Percentiles rank a stretch among this genome's conserved stretches.
These are phyloP conservation scores for Burhinus bistriatus DNA, from an alignment of 2,113 vertebrate genomes.

Conservation along the genomic window DNA sequence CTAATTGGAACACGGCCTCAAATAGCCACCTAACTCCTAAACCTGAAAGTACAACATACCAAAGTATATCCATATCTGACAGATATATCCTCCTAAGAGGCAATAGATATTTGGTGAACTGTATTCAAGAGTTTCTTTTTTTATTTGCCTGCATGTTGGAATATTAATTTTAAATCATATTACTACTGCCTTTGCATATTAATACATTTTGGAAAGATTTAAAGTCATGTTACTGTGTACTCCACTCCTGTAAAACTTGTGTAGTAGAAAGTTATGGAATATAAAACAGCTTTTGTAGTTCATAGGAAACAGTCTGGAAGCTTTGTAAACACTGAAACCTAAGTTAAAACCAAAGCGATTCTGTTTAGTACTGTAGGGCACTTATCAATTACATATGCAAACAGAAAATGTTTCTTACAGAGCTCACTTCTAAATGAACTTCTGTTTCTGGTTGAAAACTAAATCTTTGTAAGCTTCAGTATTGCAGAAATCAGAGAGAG, in stretches of 20 bases:
- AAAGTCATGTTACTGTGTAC: not conserved
- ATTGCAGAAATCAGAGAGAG: constrained; percentile 25
- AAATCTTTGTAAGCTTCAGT: constrained; percentile 36
- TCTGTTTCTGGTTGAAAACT: constrained; percentile 57
- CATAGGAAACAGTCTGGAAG: constrained; percentile 41
- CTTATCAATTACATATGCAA: constrained; percentile 67
- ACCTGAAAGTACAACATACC: not conserved
- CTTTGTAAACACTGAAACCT: constrained; percentile 59
- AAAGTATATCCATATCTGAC: not conserved
- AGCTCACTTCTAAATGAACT: constrained; percentile 55
- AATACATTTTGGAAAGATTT: not conserved
- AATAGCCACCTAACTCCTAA: not conserved
- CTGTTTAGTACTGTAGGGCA: not conserved
- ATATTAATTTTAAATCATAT: not conserved
- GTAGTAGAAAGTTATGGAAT: not conserved
- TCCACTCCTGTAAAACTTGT: not conserved
- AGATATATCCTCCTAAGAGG: not conserved
- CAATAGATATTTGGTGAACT: not conserved
- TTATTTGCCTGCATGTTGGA: not conserved
- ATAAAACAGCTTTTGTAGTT: constrained; percentile 42
- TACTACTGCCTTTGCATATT: not conserved
- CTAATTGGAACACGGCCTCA: not conserved
- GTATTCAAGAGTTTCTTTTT: not conserved
- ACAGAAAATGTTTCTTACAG: constrained; percentile 21
- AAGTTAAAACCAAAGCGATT: constrained; percentile 55